Base-by-base conservation (phyloP, 1,140 invertebrate genomes). In the Luehdorfia chinensis region DNA sequence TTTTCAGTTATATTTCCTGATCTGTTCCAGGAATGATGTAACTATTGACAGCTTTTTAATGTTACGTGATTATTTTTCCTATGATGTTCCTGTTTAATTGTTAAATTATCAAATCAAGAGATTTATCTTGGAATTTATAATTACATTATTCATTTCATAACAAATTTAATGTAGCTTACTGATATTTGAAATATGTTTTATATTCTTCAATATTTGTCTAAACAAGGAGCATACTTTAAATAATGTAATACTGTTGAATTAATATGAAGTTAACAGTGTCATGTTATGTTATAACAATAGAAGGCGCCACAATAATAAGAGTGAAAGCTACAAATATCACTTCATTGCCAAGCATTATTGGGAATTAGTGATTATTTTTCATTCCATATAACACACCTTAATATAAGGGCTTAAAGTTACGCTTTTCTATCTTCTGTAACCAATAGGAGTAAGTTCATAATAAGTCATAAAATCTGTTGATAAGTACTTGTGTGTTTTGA, bases 401-500 rank as follows among this genome's bases (percentile, higher is more conserved):
- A 47, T 18, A 31, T 41, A 25, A 47, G 30, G 37, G 51, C 51
- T 48, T 54, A 45, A 43, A 27, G 39, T 43, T 43, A 28, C 21
- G 21, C 18, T 23, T 39, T 43, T 43, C 30, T 43, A 43, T 43
- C 14, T 43, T 43, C 14, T 14, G 30, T 43, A 43, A 28, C 36
- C 30, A 23, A 43, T 43, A 43, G 39, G 12, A 28, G 21, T 43
- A 43, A 43, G 39, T 27, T 25, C 25, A 36, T 53, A 8, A 45
- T 57, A 31, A 54, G 47, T 47, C 9, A 12, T 31, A 12, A 44
- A 49, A 48, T 44, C 49, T 50, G 44, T 66, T 64, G 52, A 56
- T 44, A 41, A 58, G 58, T 74, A 59, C 59, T 60, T 56, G 58
- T 73, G 58, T 71, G 47, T 61, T 53, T 69, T 66, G 59, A 60